These are phyloP conservation scores for Corbicula japonica DNA, from an alignment of 2,888 invertebrate genomes.

Conservation along the genomic window DNA sequence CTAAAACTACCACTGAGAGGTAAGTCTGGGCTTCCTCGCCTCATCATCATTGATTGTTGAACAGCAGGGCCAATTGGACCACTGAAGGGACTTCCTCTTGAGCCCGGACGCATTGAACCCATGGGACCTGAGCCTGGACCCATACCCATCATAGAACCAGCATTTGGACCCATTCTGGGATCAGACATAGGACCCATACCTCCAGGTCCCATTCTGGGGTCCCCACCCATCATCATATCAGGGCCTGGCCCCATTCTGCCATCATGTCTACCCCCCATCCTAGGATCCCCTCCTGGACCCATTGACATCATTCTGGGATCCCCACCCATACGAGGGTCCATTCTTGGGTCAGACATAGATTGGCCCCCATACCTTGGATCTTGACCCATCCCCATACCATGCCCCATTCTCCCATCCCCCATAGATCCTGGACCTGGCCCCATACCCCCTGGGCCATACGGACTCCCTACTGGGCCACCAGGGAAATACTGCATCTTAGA, in stretches of 20 bases:
- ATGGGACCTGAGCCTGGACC: conserved; percentile 61
- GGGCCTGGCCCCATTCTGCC: conserved; percentile 59
- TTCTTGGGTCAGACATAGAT: conserved; percentile 54
- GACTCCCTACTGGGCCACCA: conserved; percentile 59
- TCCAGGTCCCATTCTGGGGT: conserved; percentile 60
- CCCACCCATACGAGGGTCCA: conserved; percentile 53
- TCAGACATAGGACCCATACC: conserved; percentile 71
- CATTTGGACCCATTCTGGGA: conserved; percentile 65
- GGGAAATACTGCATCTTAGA: conserved; percentile 92
- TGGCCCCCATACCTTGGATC: conserved; percentile 58
- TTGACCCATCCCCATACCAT: conserved; percentile 53
- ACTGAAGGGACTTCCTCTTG: conserved; percentile 64
- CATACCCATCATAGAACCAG: conserved; percentile 67
- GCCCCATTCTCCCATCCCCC: conserved; percentile 50
- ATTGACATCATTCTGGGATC: conserved; percentile 64
- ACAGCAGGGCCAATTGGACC: conserved; percentile 67
- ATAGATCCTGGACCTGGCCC: conserved; percentile 59
- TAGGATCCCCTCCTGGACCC: conserved; percentile 40
- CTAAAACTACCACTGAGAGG: conserved; percentile 53
- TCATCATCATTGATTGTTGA: conserved; percentile 69
- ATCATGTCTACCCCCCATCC: conserved; percentile 53
- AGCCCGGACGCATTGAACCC: conserved; percentile 66
- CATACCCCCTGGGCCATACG: conserved; percentile 60
- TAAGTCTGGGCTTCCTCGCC: conserved; percentile 58
- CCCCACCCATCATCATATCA: conserved; percentile 55